Base-by-base conservation (phyloP, 2,797 vertebrate genomes). In the Channa striata region DNA sequence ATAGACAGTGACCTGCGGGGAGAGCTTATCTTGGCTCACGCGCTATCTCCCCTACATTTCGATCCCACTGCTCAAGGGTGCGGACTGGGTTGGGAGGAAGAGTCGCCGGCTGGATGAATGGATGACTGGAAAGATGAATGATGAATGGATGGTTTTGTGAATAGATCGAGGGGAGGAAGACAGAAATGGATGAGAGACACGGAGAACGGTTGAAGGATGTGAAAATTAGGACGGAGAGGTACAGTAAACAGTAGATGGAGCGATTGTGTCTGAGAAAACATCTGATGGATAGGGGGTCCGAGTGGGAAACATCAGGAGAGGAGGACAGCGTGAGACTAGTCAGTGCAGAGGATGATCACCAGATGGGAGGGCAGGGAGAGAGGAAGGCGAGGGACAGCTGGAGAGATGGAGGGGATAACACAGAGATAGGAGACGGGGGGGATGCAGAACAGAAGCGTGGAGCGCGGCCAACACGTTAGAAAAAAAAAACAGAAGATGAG, bases 341-440 rank as follows among this genome's bases (percentile, higher is more conserved):
- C 84, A 82, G 85, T 87, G 75, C 84, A 84, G 85, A 87, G 75
- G 83, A 84, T 81, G 79, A 88, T 91, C 88, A 86, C 87, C 91
- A 93, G 89, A 94, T 90, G 91, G 92, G 79, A 85, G 88, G 86
- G 86, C 84, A 90, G 89, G 87, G 72, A 81, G 70, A 85, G 61
- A 82, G 54, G 83, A 85, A 76, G 59, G 44, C 77, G 57, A 73
- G 78, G 83, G 86, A 86, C 86, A 89, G 87, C 83, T 90, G 87
- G 84, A 82, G 80, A 82, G 73, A 92, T 87, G 77, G 78, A 80
- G 80, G 79, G 87, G 87, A 91, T 88, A 86, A 89, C 74, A 80
- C 70, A 68, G 78, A 73, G 76, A 72, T 48, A 44, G 74, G 6
- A 36, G 40, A 61, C 56, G 56, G 43, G 23, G 7, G 56, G 72